phyloP scores from a whole-genome alignment of 1,140 invertebrate species.

The Wasmannia auropunctata region DNA sequence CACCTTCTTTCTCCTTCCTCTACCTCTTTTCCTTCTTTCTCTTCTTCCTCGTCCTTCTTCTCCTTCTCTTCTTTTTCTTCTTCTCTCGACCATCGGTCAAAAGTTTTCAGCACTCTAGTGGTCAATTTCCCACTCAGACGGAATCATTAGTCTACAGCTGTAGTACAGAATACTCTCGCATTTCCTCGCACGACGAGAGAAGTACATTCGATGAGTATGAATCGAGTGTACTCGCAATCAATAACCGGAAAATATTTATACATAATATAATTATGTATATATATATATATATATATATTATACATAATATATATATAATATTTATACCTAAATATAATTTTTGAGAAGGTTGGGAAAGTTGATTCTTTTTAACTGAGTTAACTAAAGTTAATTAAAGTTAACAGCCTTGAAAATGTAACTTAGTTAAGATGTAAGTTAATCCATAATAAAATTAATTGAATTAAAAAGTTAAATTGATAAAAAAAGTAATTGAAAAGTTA shows the following conservation, averaged over 20 bases:
- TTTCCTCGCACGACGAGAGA: constrained; percentile 63
- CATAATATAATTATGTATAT: too few species aligned
- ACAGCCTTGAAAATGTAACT: too few species aligned
- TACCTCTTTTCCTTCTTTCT: constrained; percentile 52
- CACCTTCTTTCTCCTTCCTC: constrained; percentile 26
- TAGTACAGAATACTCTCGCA: constrained; percentile 71
- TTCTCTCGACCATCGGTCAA: constrained; percentile 75
- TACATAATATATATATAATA: too few species aligned
- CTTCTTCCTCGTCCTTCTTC: constrained; percentile 38
- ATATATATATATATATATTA: too few species aligned
- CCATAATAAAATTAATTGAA: too few species aligned
- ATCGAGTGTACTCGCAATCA: constrained; percentile 75
- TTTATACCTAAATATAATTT: too few species aligned
- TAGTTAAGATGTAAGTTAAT: too few species aligned
- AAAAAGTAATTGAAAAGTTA: too few species aligned
- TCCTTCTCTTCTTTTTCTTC: constrained; percentile 42
- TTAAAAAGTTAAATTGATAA: too few species aligned
- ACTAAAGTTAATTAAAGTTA: too few species aligned
- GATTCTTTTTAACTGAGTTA: too few species aligned
- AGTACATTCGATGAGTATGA: constrained; percentile 78
- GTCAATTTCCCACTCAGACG: constrained; percentile 84
- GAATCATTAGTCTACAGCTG: constrained; percentile 80
- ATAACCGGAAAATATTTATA: constrained; percentile 39
- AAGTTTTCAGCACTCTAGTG: constrained; percentile 80
- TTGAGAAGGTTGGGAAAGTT: too few species aligned